Conservation (phyloP, 2,888 invertebrate genomes). For the Euzetes globulus region DNA sequence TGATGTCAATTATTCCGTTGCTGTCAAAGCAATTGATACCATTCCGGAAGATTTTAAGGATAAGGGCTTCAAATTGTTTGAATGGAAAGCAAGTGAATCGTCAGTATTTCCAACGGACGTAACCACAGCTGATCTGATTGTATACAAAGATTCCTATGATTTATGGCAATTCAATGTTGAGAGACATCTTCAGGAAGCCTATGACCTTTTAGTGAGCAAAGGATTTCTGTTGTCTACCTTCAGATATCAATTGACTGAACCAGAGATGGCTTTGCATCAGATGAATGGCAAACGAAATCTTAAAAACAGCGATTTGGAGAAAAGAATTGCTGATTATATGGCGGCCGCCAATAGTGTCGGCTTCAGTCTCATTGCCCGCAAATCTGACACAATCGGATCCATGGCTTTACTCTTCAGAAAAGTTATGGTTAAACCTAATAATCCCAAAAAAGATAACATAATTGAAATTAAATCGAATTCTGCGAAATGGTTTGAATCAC, state of each 20-base stretch:
- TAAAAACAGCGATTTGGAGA: neutral
- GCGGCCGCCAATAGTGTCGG: neutral
- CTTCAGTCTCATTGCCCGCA: neutral
- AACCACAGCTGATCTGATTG: conserved; percentile 8
- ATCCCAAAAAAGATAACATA: neutral
- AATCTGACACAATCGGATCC: conserved; percentile 12
- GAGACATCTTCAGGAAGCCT: neutral
- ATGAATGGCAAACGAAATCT: neutral
- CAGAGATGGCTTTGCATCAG: neutral
- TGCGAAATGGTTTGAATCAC: conserved; percentile 54
- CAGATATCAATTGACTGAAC: conserved; percentile 11
- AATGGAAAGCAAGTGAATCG: conserved; percentile 10
- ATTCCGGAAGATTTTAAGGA: neutral
- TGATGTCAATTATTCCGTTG: conserved; percentile 19
- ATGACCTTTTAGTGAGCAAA: neutral
- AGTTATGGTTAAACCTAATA: neutral
- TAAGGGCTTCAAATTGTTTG: neutral
- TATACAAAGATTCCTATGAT: neutral
- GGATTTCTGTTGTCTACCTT: neutral
- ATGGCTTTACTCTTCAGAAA: conserved; percentile 11
- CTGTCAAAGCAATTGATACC: neutral
- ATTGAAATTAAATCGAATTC: conserved; percentile 60
- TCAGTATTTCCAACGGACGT: conserved; percentile 48
- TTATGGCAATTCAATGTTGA: neutral
- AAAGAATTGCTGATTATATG: neutral